A percentile compares a stretch with the other conserved stretches of the same genome.
These are phyloP conservation scores for Laterallus jamaicensis DNA, from an alignment of 2,113 vertebrate genomes.

Conservation along the genomic window DNA sequence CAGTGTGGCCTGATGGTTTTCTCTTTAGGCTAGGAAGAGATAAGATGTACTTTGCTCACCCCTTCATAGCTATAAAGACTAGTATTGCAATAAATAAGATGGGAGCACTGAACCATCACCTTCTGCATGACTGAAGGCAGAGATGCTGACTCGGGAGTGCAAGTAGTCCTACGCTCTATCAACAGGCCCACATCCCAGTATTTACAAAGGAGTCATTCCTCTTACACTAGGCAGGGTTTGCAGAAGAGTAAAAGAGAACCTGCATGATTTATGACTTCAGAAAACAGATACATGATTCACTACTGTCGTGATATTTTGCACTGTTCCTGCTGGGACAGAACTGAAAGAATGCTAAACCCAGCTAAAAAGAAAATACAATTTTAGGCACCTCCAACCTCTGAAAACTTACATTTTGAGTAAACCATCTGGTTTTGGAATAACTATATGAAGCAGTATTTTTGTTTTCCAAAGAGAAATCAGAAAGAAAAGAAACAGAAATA, in stretches of 20 bases:
- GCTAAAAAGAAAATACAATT: not conserved
- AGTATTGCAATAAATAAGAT: constrained; percentile 10
- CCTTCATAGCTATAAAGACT: not conserved
- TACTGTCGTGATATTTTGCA: not conserved
- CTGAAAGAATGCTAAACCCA: not conserved
- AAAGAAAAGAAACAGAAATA: constrained; percentile 1
- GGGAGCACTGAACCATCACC: constrained; percentile 7
- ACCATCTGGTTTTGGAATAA: not conserved
- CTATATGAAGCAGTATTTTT: not conserved
- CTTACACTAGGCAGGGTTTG: not conserved
- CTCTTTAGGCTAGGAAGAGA: not conserved
- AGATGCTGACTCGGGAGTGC: constrained; percentile 9
- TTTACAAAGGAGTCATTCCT: not conserved
- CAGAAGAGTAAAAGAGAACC: not conserved
- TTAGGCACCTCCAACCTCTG: not conserved
- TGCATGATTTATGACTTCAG: not conserved
- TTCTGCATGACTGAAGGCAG: constrained; percentile 18
- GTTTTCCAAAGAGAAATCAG: constrained; percentile 30
- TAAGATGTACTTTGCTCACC: not conserved
- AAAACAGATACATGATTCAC: not conserved
- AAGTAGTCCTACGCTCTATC: not conserved
- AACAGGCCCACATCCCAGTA: not conserved
- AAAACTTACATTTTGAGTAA: not conserved
- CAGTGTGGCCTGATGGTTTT: not conserved
- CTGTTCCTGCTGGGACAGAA: not conserved